These are phyloP conservation scores for Lithophane socia DNA, from an alignment of 2,888 invertebrate genomes.

Conservation along the genomic window DNA sequence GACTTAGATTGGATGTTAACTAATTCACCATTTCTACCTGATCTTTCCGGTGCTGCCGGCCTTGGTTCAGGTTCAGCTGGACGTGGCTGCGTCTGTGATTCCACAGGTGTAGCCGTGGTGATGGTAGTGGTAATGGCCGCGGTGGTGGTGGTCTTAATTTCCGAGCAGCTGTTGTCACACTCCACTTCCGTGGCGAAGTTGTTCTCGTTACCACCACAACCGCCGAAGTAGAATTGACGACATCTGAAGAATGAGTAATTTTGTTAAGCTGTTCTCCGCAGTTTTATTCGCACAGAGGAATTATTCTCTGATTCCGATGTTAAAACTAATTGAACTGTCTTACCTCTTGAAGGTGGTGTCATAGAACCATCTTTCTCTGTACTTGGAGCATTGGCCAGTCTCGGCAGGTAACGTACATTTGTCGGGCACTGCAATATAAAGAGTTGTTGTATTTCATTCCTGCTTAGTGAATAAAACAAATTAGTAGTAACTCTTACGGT, in stretches of 20 bases:
- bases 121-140: slow-evolving; percentile 72
- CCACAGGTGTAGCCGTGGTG: slow-evolving; percentile 74
- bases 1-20: neutral
- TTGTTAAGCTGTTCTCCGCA: neutral
- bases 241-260: slow-evolving; percentile 86
- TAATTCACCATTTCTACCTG: slow-evolving; percentile 29
- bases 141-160: slow-evolving; percentile 73
- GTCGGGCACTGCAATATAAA: slow-evolving; percentile 76
- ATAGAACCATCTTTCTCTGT: slow-evolving; percentile 95
- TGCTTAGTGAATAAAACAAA: neutral
- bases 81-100: slow-evolving; percentile 14
- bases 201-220: slow-evolving; percentile 97
- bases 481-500: neutral
- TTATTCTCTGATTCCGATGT: no score
- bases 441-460: slow-evolving; percentile 7
- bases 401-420: slow-evolving; percentile 94
- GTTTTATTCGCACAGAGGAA: neutral
- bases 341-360: slow-evolving; percentile 92
- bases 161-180: slow-evolving; percentile 92
- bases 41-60: slow-evolving; percentile 18
- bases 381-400: slow-evolving; percentile 94
- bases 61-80: neutral
- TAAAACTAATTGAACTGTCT: slow-evolving; percentile 23
- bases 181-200: slow-evolving; percentile 93
- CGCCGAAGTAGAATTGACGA: slow-evolving; percentile 96